Conservation (phyloP, 2,888 invertebrate species). For the Cosmia pyralina region DNA sequence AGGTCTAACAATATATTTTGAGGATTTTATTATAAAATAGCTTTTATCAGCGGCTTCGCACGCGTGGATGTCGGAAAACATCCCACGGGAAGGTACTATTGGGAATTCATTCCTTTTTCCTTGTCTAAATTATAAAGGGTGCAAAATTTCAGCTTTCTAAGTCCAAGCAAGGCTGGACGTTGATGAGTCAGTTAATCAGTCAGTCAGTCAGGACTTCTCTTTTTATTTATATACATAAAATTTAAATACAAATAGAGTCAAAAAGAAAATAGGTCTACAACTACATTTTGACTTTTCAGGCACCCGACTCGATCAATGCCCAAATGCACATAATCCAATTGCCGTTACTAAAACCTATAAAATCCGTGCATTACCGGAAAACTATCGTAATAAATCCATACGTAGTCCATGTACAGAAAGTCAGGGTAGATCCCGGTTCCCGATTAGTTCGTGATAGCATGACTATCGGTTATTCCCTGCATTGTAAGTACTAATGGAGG, state of each 20-base stretch:
- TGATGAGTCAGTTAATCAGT: no score
- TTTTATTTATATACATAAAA: no score
- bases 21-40: neutral
- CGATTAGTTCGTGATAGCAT: conserved; percentile 77
- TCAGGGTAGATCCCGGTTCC: conserved; percentile 73
- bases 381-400: conserved; percentile 53
- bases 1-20: neutral
- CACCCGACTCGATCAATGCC: conserved; percentile 1
- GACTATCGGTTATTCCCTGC: conserved; percentile 75
- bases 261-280: neutral
- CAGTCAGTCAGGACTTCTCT: no score
- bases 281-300: neutral
- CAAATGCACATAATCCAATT: conserved; percentile 35
- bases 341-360: conserved; percentile 55
- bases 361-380: conserved; percentile 47
- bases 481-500: conserved; percentile 51
- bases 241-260: neutral
- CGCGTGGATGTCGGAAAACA: no score
- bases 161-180: no score
- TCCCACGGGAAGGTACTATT: no score
- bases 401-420: conserved; percentile 48
- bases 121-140: no score
- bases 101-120: no score
- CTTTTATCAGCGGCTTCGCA: no score
- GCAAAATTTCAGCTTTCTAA: no score